phyloP scores from a whole-genome alignment of 2,113 vertebrate genomes.

The Elgaria multicarinata region DNA sequence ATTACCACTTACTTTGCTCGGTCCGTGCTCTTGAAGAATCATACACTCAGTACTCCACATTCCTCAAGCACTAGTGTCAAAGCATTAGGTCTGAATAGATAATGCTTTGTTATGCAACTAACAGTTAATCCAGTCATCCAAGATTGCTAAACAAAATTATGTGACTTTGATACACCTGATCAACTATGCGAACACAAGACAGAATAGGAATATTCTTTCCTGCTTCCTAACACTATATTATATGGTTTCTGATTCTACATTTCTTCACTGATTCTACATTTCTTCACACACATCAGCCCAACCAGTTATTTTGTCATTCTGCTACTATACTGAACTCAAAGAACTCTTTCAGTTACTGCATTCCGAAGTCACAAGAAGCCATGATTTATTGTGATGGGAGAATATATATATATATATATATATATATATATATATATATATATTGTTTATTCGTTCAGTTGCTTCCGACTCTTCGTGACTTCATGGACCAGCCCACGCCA shows the following conservation, averaged over 20 bases:
- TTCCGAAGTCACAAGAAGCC: neutral
- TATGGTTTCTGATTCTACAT: neutral
- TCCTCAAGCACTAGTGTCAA: neutral
- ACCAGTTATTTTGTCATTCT: neutral
- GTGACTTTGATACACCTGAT: neutral
- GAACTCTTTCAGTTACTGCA: neutral
- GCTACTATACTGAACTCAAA: neutral
- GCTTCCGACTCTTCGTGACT: too few relatives aligned
- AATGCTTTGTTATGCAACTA: neutral
- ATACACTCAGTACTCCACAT: neutral
- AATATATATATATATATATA: too few relatives aligned
- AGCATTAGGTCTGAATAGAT: neutral
- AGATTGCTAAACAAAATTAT: neutral
- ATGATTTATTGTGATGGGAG: neutral
- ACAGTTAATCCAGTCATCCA: neutral
- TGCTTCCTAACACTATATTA: neutral
- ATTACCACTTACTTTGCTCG: neutral
- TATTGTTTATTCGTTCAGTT: too few relatives aligned
- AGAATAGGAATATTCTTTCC: neutral
- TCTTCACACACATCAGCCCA: neutral
- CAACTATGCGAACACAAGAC: neutral
- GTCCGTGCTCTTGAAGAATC: neutral
- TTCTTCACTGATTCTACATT: neutral
- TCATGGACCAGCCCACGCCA: too few relatives aligned
- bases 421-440: too few relatives aligned